phyloP scores from a whole-genome alignment of 2,888 invertebrate genomes.

The Drosophila atripex region DNA sequence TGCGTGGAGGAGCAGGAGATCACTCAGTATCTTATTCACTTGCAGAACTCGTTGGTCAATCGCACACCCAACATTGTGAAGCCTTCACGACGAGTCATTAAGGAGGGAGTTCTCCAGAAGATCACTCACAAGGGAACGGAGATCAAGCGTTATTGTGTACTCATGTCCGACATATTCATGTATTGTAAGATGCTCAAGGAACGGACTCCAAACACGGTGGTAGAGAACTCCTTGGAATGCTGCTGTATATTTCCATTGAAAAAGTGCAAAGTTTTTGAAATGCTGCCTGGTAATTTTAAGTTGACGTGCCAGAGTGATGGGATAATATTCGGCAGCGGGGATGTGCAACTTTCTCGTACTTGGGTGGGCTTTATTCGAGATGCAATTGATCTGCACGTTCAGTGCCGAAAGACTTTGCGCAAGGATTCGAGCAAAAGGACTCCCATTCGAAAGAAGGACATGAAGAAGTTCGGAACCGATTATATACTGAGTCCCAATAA shows the following conservation, averaged over 20 bases:
- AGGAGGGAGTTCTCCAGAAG: slow-evolving; percentile 87
- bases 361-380: slow-evolving; percentile 86
- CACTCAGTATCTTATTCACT: slow-evolving; percentile 87
- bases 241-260: slow-evolving; percentile 88
- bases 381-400: slow-evolving; percentile 86
- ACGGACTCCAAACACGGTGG: slow-evolving; percentile 84
- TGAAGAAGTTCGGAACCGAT: slow-evolving; percentile 85
- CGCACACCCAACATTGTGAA: slow-evolving; percentile 87
- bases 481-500: slow-evolving; percentile 85
- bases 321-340: slow-evolving; percentile 86
- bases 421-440: slow-evolving; percentile 87
- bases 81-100: slow-evolving; percentile 87
- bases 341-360: slow-evolving; percentile 85
- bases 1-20: slow-evolving; percentile 90
- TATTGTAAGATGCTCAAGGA: slow-evolving; percentile 88
- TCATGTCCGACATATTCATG: slow-evolving; percentile 90
- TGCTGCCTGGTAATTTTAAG: slow-evolving; percentile 86
- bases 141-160: slow-evolving; percentile 87
- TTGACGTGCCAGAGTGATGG: slow-evolving; percentile 86
- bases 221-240: slow-evolving; percentile 87
- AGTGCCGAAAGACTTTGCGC: slow-evolving; percentile 86
- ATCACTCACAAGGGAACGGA: slow-evolving; percentile 85
- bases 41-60: slow-evolving; percentile 87
- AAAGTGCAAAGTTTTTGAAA: slow-evolving; percentile 87
- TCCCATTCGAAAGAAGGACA: slow-evolving; percentile 86